Evolutionary conservation across 2,888 invertebrate species (phyloP), one percentile per base, ranked within the genome.

Genomic region (Apodemia zela): DNA sequence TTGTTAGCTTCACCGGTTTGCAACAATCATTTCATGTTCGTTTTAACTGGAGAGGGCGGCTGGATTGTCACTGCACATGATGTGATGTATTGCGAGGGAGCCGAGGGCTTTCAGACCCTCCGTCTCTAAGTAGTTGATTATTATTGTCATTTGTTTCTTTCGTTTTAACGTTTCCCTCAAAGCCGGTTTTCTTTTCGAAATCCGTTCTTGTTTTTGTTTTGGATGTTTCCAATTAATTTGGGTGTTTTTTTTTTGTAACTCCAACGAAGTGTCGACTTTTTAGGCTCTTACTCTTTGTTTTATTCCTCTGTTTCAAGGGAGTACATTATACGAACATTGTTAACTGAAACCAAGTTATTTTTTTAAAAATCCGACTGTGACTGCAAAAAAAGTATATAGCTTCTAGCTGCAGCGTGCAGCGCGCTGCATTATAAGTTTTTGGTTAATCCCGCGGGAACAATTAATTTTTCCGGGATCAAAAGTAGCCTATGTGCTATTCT

Each of bases 11-110:
- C 33, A 63, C 38, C 29, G 47, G 59, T 42, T 62, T 63, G 62
- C 63, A 62, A 65, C 38, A 54, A 60, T 59, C 59, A 45, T 54
- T 66, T 66, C 65, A 65, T 65, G 62, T 62, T 62, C 61, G 33
- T 59, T 64, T 66, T 60, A 62, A 54, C 60, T 62, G 64, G 62
- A 64, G 47, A 66, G 66, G 68, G 66, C 63, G 57, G 63, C 62
- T 59, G 62, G 45, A 61, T 71, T 72, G 74, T 73, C 73, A 71
- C 67, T 75, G 78, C 74, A 74, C 72, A 75, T 71, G 72, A 71
- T 74, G 77, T 80, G 78, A 81, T 77, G 77, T 74, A 79, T 79
- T 75, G 73, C 74, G 66, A 67, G 77, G 65, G 73, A 70, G 65
- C 63, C 63, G 72, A 69, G 71, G 68, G 71, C 71, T 67, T 68